phyloP scores from a whole-genome alignment of 2,113 vertebrate species.

The Axis porcinus region DNA sequence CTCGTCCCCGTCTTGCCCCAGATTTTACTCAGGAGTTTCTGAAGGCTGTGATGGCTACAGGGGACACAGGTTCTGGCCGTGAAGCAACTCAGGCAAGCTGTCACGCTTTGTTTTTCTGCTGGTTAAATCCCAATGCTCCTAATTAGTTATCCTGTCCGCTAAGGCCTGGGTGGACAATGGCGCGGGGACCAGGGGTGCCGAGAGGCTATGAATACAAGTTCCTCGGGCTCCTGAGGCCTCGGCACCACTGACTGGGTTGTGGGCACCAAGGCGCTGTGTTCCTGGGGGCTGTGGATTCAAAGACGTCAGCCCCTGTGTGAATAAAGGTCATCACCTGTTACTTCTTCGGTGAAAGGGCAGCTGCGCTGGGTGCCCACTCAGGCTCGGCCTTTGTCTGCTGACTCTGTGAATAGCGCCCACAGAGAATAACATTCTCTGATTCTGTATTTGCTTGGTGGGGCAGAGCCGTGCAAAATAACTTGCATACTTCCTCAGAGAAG shows the following conservation, averaged over 20 bases:
- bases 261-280: conserved; percentile 24
- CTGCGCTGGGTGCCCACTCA: conserved; percentile 54
- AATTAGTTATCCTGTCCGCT: conserved; percentile 82
- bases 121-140: conserved; percentile 87
- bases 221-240: conserved; percentile 40
- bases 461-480: conserved; percentile 28
- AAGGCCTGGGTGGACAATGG: conserved; percentile 64
- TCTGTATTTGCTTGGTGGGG: conserved; percentile 24
- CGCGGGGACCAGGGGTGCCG: neutral
- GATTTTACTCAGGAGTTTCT: conserved; percentile 28
- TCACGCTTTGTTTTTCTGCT: conserved; percentile 87
- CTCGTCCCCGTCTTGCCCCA: conserved; percentile 52
- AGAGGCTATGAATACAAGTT: conserved; percentile 63
- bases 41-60: neutral
- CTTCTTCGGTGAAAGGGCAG: conserved; percentile 71
- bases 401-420: conserved; percentile 37
- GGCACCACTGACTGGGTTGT: conserved; percentile 29
- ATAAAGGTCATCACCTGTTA: conserved; percentile 66
- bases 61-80: conserved; percentile 30
- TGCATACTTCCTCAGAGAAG: conserved; percentile 39
- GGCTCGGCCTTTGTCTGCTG: conserved; percentile 45
- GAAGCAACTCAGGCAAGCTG: conserved; percentile 81
- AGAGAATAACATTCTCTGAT: conserved; percentile 31
- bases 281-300: conserved; percentile 51
- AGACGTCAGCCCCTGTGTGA: conserved; percentile 37